Base-by-base conservation (phyloP, 2,113 vertebrate genomes). In the Reinhardtius hippoglossoides region DNA sequence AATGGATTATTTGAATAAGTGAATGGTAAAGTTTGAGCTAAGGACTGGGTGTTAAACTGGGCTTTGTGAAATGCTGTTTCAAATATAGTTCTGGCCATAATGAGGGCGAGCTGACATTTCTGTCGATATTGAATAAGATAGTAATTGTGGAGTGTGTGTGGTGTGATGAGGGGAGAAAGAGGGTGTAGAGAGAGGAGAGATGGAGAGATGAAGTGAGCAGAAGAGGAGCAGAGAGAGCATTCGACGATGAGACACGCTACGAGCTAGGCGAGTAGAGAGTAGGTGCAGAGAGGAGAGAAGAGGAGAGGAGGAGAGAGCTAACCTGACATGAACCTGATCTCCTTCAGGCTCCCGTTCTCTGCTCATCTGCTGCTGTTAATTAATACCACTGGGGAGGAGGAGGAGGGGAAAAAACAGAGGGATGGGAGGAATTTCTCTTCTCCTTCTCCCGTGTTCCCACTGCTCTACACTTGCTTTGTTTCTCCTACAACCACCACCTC, bases 351-450 rank as follows among this genome's bases (percentile, higher is more conserved):
- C 66, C 64, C 9, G 4, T 77, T 88, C 89, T 89, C 77, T 83
- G 88, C 87, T 93, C 92, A 90, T 92, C 89, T 92, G 88, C 89
- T 90, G 83, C 89, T 91, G 87, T 89, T 94, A 93, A 93, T 94
- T 92, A 92, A 93, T 89, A 92, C 90, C 87, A 93, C 90, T 89
- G 89, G 86, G 91, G 91, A 91, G 87, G 91, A 90, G 87, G 87
- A 86, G 83, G 89, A 84, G 72, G 77, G 76, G 71, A 78, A 65
- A 71, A 77, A 70, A 78, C 64, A 78, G 77, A 87, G 74, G 54
- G 76, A 79, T 63, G 52, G 74, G 70, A 71, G 71, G 74, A 78
- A 71, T 74, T 74, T 70, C 78, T 84, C 52, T 23, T 31, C 74
- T 66, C 73, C 65, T 74, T 84, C 83, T 31, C 31, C 31, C 82